A percentile compares a stretch with the other conserved stretches of the same genome.
phyloP scores from a whole-genome alignment of 2,797 vertebrate species.

The Anas capensis region DNA sequence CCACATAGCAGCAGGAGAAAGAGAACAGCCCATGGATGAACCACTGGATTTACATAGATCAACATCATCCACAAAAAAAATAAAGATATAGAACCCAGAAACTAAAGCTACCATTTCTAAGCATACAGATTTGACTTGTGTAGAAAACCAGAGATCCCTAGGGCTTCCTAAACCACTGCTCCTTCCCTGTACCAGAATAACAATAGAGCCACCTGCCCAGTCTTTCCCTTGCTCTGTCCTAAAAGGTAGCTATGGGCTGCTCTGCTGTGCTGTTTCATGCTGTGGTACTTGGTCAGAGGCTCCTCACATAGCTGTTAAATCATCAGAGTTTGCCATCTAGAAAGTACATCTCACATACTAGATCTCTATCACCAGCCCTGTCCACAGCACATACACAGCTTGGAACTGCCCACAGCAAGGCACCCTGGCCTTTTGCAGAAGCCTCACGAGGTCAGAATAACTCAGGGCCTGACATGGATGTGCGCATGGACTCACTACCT shows the following conservation, averaged over 20 bases:
- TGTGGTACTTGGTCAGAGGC: neutral
- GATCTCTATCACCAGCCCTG: neutral
- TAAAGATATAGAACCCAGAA: neutral
- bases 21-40: neutral
- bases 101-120: neutral
- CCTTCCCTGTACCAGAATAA: neutral
- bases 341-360: accelerated
- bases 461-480: neutral
- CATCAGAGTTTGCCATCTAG: accelerated
- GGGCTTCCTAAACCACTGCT: neutral
- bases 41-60: neutral
- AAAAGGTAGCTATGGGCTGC: neutral
- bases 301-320: neutral
- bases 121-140: neutral
- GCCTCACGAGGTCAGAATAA: neutral
- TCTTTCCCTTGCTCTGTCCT: neutral
- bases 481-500: accelerated
- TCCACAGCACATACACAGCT: neutral
- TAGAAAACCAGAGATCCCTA: neutral
- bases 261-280: neutral
- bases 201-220: neutral
- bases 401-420: neutral
- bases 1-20: neutral
- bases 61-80: neutral
- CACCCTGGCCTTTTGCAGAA: neutral